Evolutionary conservation across 1,140 invertebrate genomes (phyloP), one percentile per base, ranked within the genome.

Genomic region (Bradynema listronoti): DNA sequence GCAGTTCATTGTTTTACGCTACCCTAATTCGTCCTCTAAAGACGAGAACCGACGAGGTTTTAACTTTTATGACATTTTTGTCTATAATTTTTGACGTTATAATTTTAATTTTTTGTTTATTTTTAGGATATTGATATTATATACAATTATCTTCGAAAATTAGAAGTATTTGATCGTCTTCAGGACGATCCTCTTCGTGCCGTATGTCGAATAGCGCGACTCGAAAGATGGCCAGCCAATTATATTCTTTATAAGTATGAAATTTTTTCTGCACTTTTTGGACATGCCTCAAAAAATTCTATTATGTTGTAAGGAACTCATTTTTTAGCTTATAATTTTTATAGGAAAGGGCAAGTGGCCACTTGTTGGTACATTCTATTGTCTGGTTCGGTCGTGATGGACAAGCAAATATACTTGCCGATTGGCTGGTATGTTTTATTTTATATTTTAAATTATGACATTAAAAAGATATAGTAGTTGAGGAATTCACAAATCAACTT

Each of bases 351-450:
- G 1, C 67, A 69, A 52, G 53, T 68, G 19, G 67, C 67, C 14
- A 69, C 67, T n/a, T 69, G 67, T 50, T 69, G 69, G 69, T 69
- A 68, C 43, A 69, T 69, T 53, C 42, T 69, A 11, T 34, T 69
- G 14, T 68, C 60, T 45, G 67, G 67, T 14, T 69, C 67, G 16
- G 67, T 69, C 6, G 58, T 73, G 33, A 69, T 68, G 69, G 68
- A 69, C 58, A 73, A 72, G 25, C 69, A 69, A 61, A 50, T 69
- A 27, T 73, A 69, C 34, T 33, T 69, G 32, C 67, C 67, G 9
- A 52, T 67, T 57, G 67, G 69, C 33, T 69, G 67, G 67, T 69
- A 51, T 22, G 69, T 73, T 33, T 19, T 29, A 7, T 57, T 54
- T 6, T 41, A 19, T 58, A 30, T 29, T 22, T 9, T n/a, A n/a